These are phyloP conservation scores for Hymenochirus boettgeri DNA, from an alignment of 2,113 vertebrate genomes.

Conservation along the genomic window DNA sequence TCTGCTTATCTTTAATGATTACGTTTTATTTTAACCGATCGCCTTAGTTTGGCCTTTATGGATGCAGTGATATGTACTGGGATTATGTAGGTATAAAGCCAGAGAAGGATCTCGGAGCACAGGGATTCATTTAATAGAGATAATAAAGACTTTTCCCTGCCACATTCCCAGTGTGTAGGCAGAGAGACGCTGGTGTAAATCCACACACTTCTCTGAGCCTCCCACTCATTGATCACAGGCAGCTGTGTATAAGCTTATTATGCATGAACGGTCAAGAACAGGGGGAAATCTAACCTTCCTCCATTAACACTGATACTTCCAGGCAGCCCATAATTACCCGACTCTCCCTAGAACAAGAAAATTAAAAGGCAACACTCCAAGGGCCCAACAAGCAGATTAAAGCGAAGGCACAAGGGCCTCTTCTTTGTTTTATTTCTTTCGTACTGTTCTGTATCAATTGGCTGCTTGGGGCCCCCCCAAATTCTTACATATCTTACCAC, in stretches of 20 bases:
- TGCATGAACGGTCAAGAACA: neutral
- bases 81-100: neutral
- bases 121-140: neutral
- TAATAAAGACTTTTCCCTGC: conserved; percentile 1
- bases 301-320: neutral
- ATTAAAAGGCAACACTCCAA: neutral
- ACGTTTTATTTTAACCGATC: no score
- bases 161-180: neutral
- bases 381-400: no score
- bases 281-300: neutral
- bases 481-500: no score
- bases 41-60: no score
- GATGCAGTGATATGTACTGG: no score
- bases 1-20: no score
- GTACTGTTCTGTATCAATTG: no score
- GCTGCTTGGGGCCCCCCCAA: no score
- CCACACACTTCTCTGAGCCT: neutral
- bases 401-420: no score
- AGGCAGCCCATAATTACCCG: conserved; percentile 17
- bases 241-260: conserved; percentile 5
- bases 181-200: conserved; percentile 14
- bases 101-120: neutral
- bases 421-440: no score
- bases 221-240: conserved; percentile 3
- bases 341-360: conserved; percentile 1